Evolutionary conservation across 1,140 invertebrate species (phyloP).

Genomic region (Drosophila nebulosa): DNA sequence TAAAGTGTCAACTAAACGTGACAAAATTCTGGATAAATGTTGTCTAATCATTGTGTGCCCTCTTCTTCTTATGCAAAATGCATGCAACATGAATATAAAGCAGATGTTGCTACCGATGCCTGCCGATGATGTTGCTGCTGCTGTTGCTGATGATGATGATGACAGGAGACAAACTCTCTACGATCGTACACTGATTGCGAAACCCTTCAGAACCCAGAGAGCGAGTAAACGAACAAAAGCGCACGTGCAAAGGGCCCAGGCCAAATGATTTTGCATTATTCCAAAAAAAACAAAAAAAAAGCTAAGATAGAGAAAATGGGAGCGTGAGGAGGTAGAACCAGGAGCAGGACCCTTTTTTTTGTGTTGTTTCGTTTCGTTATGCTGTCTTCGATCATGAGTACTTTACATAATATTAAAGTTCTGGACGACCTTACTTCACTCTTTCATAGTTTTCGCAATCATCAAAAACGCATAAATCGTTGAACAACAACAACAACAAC

Average conservation of each 20-base stretch:
- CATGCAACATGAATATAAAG: constrained; percentile 50
- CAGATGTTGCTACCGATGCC: constrained; percentile 22
- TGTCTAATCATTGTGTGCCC: constrained; percentile 52
- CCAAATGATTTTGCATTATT: constrained; percentile 45
- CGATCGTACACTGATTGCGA: constrained; percentile 45
- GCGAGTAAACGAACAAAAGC: constrained; percentile 8
- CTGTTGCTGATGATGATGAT: constrained; percentile 10
- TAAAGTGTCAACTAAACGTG: constrained; percentile 54
- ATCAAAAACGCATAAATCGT: constrained; percentile 19
- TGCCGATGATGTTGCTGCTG: constrained; percentile 2
- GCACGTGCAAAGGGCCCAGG: constrained; percentile 56
- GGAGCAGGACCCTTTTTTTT: not conserved
- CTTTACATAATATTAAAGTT: constrained; percentile 63
- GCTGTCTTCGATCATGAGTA: constrained; percentile 57
- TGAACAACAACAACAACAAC: not conserved
- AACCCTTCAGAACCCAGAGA: constrained; percentile 8
- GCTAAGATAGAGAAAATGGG: not conserved
- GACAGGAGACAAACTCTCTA: constrained; percentile 17
- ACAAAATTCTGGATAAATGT: constrained; percentile 48
- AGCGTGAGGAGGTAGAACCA: not conserved
- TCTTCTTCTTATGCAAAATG: constrained; percentile 18
- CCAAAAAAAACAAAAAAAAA: not conserved
- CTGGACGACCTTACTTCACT: constrained; percentile 24
- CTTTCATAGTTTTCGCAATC: constrained; percentile 16
- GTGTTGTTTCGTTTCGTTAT: not conserved